A percentile compares a stretch with the other conserved stretches of the same genome.
Evolutionary conservation across 2,797 vertebrate species (phyloP).

Genomic region (Sarcophilus harrisii): DNA sequence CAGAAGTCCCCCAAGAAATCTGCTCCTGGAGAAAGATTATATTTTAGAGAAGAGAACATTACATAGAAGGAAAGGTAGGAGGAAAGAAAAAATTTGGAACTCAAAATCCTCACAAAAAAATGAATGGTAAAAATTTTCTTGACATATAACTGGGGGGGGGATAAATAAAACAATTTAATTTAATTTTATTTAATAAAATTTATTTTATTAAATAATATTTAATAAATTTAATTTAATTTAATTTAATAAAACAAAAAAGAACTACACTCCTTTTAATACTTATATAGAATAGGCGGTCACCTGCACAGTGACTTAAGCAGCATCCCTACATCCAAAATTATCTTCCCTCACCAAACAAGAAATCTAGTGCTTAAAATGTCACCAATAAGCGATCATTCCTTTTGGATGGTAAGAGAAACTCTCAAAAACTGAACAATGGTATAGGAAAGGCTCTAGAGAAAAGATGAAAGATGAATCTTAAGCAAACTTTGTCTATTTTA

Average conservation of each 20-base stretch:
- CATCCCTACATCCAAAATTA: neutral
- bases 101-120: too few relatives aligned
- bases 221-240: too few relatives aligned
- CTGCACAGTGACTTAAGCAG: neutral
- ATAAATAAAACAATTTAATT: too few relatives aligned
- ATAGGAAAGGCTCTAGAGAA: neutral
- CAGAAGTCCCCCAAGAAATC: too few relatives aligned
- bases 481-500: conserved; percentile 26
- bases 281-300: neutral
- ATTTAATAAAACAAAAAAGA: neutral
- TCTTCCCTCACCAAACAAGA: neutral
- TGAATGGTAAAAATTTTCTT: too few relatives aligned
- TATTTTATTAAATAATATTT: too few relatives aligned
- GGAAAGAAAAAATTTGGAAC: too few relatives aligned
- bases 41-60: too few relatives aligned
- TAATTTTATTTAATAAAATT: too few relatives aligned
- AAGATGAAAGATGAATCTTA: conserved; percentile 1
- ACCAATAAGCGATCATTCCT: neutral
- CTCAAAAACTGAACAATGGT: conserved; percentile 6
- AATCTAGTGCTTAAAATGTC: conserved; percentile 6
- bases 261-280: neutral
- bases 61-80: too few relatives aligned
- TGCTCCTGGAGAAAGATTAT: too few relatives aligned
- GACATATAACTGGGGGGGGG: too few relatives aligned
- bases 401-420: neutral